Evolutionary conservation across 2,888 invertebrate genomes (phyloP).

Genomic region (Sialis fuliginosa): DNA sequence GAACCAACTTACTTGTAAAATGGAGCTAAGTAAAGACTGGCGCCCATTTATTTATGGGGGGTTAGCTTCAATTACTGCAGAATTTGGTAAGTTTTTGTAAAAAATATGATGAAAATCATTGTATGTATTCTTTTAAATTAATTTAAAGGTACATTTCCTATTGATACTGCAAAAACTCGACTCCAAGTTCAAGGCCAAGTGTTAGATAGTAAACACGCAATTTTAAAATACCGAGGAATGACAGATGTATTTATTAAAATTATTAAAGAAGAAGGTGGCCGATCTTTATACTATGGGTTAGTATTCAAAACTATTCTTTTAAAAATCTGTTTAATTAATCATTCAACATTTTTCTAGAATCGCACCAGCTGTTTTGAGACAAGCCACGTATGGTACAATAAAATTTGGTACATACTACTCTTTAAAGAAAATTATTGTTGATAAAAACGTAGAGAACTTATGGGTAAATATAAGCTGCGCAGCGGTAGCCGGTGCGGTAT

Average conservation of each 20-base stretch:
- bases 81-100: conserved; percentile 53
- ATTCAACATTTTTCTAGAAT: conserved; percentile 40
- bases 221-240: conserved; percentile 77
- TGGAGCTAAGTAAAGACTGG: conserved; percentile 39
- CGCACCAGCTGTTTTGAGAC: conserved; percentile 79
- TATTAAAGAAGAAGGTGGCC: conserved; percentile 67
- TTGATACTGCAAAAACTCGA: conserved; percentile 87
- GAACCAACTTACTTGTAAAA: too few species aligned
- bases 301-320: conserved; percentile 11
- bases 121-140: not conserved
- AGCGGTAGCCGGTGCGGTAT: conserved; percentile 69
- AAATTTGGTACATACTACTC: conserved; percentile 94
- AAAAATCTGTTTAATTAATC: not conserved
- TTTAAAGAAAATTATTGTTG: conserved; percentile 51
- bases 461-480: conserved; percentile 65
- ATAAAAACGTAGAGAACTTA: conserved; percentile 35
- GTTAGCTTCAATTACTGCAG: conserved; percentile 80
- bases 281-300: conserved; percentile 75
- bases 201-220: conserved; percentile 54
- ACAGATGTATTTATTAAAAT: conserved; percentile 79
- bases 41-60: conserved; percentile 91
- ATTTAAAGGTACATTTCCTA: conserved; percentile 79
- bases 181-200: conserved; percentile 88
- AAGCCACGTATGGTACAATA: conserved; percentile 90
- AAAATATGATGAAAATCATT: conserved; percentile 3